Evolutionary conservation across 37 sponge, comb jelly and placozoan species (phyloP).

Genomic region (Diacarnus erythraeanus): DNA sequence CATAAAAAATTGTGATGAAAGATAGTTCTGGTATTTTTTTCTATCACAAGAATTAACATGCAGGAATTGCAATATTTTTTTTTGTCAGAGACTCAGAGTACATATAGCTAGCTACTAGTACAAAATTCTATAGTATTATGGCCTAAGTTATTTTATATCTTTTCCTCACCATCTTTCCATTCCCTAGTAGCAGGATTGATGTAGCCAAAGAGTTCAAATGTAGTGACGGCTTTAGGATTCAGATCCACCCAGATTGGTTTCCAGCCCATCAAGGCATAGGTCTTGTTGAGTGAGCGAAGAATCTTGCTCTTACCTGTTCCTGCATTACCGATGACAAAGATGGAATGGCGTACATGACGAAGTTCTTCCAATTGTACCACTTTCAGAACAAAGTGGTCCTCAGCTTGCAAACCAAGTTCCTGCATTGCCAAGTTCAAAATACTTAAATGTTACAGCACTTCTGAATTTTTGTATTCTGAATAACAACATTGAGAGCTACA

Average conservation of each 20-base stretch:
- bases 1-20: too few relatives aligned
- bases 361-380: conserved; percentile 97
- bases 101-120: too few relatives aligned
- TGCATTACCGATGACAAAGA: conserved; percentile 98
- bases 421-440: conserved; percentile 19
- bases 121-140: background rate
- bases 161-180: conserved; percentile 93
- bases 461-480: too few relatives aligned
- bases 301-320: conserved; percentile 86
- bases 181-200: conserved; percentile 98
- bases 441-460: background rate
- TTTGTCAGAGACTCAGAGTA: too few relatives aligned
- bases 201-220: conserved; percentile 92
- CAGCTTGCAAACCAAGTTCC: conserved; percentile 92
- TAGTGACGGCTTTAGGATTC: conserved; percentile 97
- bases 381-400: conserved; percentile 96
- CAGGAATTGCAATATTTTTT: too few relatives aligned
- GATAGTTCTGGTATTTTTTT: too few relatives aligned
- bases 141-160: too few relatives aligned
- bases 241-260: conserved; percentile 92
- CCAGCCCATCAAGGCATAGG: conserved; percentile 82
- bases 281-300: conserved; percentile 86
- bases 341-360: conserved; percentile 91
- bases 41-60: too few relatives aligned
- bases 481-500: too few relatives aligned